These are phyloP conservation scores for Sapajus apella DNA, from an alignment of 2,113 vertebrate species.

Conservation along the genomic window DNA sequence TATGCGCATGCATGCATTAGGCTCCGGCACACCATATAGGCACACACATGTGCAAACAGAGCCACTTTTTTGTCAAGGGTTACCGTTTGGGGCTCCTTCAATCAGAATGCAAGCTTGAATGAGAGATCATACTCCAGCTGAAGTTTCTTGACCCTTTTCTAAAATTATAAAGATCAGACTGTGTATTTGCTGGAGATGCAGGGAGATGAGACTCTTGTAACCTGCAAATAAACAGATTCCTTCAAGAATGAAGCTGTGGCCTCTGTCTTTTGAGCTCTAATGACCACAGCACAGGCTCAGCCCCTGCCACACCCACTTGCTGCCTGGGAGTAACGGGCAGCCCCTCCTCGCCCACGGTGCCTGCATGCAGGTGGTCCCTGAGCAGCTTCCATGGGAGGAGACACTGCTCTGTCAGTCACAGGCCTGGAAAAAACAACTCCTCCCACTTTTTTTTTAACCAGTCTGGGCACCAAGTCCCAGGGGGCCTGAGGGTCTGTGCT, in stretches of 20 bases:
- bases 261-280: neutral
- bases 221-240: slow-evolving; percentile 77
- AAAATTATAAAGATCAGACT: slow-evolving; percentile 48
- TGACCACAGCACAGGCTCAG: fast-evolving
- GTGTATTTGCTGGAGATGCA: neutral
- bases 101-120: slow-evolving; percentile 14
- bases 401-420: neutral
- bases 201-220: neutral
- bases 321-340: fast-evolving
- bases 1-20: neutral
- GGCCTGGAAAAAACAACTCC: neutral
- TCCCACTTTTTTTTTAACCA: neutral
- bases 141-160: slow-evolving; percentile 57
- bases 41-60: fast-evolving
- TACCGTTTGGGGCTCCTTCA: slow-evolving; percentile 61
- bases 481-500: too few species aligned
- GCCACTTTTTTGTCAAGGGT: neutral
- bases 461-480: neutral
- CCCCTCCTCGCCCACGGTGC: neutral
- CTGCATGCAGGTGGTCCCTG: fast-evolving
- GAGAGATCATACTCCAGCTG: slow-evolving; percentile 56
- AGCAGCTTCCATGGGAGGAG: neutral
- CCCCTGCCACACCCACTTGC: neutral
- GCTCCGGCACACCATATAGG: neutral
- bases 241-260: neutral